Conservation (phyloP, 2,113 vertebrate genomes). For the Ondatra zibethicus region DNA sequence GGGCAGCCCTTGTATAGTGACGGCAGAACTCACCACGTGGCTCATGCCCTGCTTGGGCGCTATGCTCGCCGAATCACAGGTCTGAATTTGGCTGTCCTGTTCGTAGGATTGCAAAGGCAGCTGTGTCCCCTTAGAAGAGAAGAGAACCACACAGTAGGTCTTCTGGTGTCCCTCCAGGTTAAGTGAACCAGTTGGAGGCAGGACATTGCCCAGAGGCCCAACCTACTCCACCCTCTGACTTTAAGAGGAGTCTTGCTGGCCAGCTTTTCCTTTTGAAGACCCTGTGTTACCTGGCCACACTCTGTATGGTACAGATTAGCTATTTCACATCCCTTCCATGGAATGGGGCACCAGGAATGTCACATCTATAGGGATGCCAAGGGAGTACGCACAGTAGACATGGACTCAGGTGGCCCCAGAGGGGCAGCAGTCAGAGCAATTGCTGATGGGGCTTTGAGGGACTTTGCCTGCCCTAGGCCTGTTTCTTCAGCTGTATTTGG, state of each 20-base stretch:
- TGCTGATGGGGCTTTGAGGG: not conserved
- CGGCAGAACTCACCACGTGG: fast-evolving
- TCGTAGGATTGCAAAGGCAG: not conserved
- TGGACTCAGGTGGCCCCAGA: not conserved
- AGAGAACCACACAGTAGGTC: not conserved
- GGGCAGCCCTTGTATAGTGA: not conserved
- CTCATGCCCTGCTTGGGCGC: no score
- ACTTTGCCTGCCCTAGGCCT: not conserved
- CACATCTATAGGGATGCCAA: not conserved
- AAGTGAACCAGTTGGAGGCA: no score
- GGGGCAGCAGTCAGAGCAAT: no score
- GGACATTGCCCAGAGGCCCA: not conserved
- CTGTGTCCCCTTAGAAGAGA: not conserved
- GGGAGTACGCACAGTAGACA: fast-evolving
- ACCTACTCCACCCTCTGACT: not conserved
- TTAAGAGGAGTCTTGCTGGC: no score
- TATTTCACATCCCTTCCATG: not conserved
- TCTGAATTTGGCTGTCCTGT: not conserved
- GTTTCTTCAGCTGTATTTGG: not conserved
- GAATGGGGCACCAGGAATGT: fast-evolving
- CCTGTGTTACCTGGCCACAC: not conserved
- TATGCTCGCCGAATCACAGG: not conserved
- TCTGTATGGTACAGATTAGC: not conserved
- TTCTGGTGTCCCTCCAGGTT: fast-evolving
- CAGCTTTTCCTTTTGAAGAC: fast-evolving